Conservation (phyloP, 1,140 invertebrate genomes). For the Philopotamus ludificatus region DNA sequence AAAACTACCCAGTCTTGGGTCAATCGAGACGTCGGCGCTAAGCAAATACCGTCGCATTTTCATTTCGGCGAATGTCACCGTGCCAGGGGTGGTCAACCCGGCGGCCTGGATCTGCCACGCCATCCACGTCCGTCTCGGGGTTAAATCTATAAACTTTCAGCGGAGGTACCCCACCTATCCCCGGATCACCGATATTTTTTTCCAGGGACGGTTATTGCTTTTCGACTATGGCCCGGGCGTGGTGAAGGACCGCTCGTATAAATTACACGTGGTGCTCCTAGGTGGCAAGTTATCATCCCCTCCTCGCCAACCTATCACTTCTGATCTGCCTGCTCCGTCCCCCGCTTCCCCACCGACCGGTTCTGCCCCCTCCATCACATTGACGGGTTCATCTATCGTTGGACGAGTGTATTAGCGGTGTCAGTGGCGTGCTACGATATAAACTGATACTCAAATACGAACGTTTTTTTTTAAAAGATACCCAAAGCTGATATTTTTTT, state of each 20-base stretch:
- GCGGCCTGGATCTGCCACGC: constrained; percentile 20
- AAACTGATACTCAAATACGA: no score
- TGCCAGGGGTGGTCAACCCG: neutral
- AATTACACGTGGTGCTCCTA: constrained; percentile 38
- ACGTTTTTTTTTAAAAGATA: no score
- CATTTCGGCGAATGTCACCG: constrained; percentile 29
- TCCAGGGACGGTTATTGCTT: constrained; percentile 42
- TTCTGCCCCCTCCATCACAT: neutral
- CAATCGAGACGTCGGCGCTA: constrained; percentile 23
- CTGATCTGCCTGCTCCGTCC: constrained; percentile 1
- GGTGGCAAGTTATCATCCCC: constrained; percentile 30
- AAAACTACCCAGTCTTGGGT: constrained; percentile 7
- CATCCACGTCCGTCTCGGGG: constrained; percentile 38
- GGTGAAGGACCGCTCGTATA: constrained; percentile 31
- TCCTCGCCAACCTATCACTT: neutral
- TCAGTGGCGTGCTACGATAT: no score
- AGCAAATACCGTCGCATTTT: constrained; percentile 38
- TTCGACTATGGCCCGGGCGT: constrained; percentile 29
- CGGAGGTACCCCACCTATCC: constrained; percentile 26
- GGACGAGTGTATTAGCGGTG: constrained; percentile 8
- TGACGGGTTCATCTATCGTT: constrained; percentile 3
- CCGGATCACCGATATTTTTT: constrained; percentile 36
- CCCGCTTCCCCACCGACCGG: neutral
- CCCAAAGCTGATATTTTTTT: no score
- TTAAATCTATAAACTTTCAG: constrained; percentile 42